phyloP scores from a whole-genome alignment of 2,888 invertebrate species.

The Drosophila macrospina region DNA sequence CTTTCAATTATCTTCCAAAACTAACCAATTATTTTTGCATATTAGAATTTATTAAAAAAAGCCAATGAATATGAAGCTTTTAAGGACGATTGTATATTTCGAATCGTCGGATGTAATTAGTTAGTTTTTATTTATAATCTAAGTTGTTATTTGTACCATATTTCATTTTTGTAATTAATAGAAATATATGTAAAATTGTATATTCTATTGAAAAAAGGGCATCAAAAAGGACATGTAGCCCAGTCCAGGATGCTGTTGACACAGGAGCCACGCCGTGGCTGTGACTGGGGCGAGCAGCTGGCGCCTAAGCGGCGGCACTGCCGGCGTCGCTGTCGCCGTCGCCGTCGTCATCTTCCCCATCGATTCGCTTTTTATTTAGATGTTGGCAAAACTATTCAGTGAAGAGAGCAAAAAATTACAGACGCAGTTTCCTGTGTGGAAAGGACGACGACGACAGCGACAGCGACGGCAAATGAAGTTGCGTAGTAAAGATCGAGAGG shows the following conservation, averaged over 20 bases:
- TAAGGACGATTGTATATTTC: not conserved
- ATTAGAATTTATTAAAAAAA: too few species aligned
- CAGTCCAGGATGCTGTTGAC: slow-evolving; percentile 33
- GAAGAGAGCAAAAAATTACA: slow-evolving; percentile 54
- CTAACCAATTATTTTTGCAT: too few species aligned
- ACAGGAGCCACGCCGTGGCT: slow-evolving; percentile 45
- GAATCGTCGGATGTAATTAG: too few species aligned
- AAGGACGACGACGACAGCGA: slow-evolving; percentile 41
- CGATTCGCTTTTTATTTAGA: slow-evolving; percentile 66
- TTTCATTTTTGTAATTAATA: too few species aligned
- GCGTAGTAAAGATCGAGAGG: slow-evolving; percentile 32
- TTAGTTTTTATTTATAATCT: too few species aligned
- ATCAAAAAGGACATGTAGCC: slow-evolving; percentile 32
- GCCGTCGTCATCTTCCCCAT: slow-evolving; percentile 31
- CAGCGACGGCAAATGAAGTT: slow-evolving; percentile 55
- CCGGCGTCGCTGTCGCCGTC: slow-evolving; percentile 41
- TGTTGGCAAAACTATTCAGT: slow-evolving; percentile 69
- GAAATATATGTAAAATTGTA: too few species aligned
- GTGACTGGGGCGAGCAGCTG: slow-evolving; percentile 40
- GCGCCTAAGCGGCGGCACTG: slow-evolving; percentile 76
- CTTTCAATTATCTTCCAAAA: too few species aligned
- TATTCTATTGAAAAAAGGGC: too few species aligned
- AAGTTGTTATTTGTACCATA: too few species aligned
- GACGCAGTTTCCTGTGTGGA: slow-evolving; percentile 71
- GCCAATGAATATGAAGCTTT: not conserved